A percentile compares a stretch with the other conserved stretches of the same genome.
phyloP scores from a whole-genome alignment of 1,140 invertebrate species.

The Ephestia elutella region DNA sequence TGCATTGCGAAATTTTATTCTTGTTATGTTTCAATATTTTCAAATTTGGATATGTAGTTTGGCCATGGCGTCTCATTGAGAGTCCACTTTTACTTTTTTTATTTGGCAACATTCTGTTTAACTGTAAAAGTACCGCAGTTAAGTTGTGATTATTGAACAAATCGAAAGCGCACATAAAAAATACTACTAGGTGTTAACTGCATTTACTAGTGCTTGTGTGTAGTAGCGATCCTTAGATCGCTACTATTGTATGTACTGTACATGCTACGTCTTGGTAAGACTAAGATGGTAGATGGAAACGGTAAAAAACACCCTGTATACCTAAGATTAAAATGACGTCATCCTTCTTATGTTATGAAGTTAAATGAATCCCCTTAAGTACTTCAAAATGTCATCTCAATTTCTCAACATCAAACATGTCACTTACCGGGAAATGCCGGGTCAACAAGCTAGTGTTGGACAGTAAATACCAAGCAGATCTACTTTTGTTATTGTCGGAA shows the following conservation, averaged over 20 bases:
- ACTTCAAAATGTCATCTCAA: neutral
- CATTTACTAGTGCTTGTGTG: too few species aligned
- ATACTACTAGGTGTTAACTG: too few species aligned
- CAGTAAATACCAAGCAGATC: constrained; percentile 1
- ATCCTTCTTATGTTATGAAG: too few species aligned
- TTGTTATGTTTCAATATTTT: neutral
- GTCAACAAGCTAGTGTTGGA: neutral
- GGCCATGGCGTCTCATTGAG: neutral
- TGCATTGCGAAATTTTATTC: neutral
- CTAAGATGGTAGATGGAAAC: too few species aligned
- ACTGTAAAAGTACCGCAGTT: neutral
- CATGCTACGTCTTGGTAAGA: too few species aligned
- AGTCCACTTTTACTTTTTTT: neutral
- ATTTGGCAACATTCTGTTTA: neutral
- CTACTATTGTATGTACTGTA: too few species aligned
- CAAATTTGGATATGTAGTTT: neutral
- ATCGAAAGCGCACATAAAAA: too few species aligned
- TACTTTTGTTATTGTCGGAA: constrained; percentile 50
- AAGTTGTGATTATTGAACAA: too few species aligned
- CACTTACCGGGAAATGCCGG: neutral
- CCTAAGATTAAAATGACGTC: too few species aligned
- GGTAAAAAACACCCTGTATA: too few species aligned
- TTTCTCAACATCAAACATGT: neutral
- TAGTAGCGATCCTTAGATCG: too few species aligned
- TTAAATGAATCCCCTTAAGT: too few species aligned